Base-by-base conservation (phyloP, 2,888 invertebrate species). In the Drosophila differens region DNA sequence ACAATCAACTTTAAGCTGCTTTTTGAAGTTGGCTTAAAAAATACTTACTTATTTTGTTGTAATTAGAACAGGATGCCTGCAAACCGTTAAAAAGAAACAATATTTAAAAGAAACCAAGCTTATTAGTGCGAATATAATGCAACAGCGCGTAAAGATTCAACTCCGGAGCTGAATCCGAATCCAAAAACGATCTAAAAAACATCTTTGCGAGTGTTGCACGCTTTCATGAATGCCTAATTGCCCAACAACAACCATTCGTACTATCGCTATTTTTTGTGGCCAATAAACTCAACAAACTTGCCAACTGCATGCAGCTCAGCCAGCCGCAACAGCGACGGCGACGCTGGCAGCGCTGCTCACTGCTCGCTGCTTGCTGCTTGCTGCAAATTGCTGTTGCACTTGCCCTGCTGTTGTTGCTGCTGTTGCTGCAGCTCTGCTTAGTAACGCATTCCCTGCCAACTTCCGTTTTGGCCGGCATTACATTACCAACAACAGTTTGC, bases 151-250 rank as follows among this genome's bases (percentile, higher is more conserved):
- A 79, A 83, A 83, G 82, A 81, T 82, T 57, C 51, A 58, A 66
- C 70, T 60, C 16, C 49, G 39, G 62, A 76, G 14, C 37, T 37
- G 14, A 54, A 19, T 58, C 62, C 52, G 35, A 61, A 64, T 66
- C 33, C 47, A 61, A 54, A 52, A 39, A 22, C 44, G 62, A 72
- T 66, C 12, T 37, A 32, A 49, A 67, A 47, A 25, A 47, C 9
- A 41, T 47, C 47, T 25, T 47, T 47, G 47, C 47, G 22, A 41
- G 52, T 68, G 63, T 69, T 90, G 83, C 91, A 91, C 88, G 87
- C 87, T 87, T 87, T 87, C 87, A 72, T 87, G 87, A 81, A 70
- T 80, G 72, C 57, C 79, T 83, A 86, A 86, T 86, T 84, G 72
- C 33, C 54, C 57, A 76, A 51, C 70, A 53, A 51, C 51, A 75